Base-by-base conservation (phyloP, 2,888 invertebrate genomes). In the Trichacis sp. region DNA sequence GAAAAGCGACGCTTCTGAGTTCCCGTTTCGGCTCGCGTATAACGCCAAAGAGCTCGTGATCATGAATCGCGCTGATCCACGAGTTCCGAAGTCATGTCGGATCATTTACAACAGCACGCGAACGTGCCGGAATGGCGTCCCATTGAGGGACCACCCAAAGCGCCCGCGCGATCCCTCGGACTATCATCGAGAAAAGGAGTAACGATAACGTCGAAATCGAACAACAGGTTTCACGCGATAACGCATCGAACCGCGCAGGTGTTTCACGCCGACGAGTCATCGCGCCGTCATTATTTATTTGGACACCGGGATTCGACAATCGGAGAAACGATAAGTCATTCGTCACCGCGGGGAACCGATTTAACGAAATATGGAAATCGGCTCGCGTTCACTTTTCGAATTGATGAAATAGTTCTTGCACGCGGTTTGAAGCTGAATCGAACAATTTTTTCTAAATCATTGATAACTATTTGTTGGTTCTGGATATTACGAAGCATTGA, bases 201-300 rank as follows among this genome's bases (percentile, higher is more conserved):
- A 75, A 75, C 70, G 71, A 76, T 72, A 74, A 73, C 69, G 65
- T 72, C 65, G 73, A 74, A 76, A 77, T 66, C 74, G 73, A 76
- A 74, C 40, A 40, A 14, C 40, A 40, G 40, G 40, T 40, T 40
- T 40, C 40, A 15, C 77, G 73, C 77, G 80, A 82, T 83, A 83
- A 82, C 77, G 73, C 71, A 74, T 73, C 72, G 76, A 75, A n/a
- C n/a, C n/a, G 74, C 73, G 82, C 83, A 82, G 82, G 83, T 83
- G 83, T 83, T 82, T 83, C 79, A 74, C 64, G 51, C 52, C 52
- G 69, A 59, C 78, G 73, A 83, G 83, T 83, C 83, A 83, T 81
- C 77, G 74, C 68, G 69, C 71, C 73, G 79, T 83, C 83, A 83
- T 83, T 82, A 83, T 77, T 83, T 81, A 78, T 69, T 55, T 55